Evolutionary conservation across 2,113 vertebrate species (phyloP).

Genomic region (Alexandromys fortis): DNA sequence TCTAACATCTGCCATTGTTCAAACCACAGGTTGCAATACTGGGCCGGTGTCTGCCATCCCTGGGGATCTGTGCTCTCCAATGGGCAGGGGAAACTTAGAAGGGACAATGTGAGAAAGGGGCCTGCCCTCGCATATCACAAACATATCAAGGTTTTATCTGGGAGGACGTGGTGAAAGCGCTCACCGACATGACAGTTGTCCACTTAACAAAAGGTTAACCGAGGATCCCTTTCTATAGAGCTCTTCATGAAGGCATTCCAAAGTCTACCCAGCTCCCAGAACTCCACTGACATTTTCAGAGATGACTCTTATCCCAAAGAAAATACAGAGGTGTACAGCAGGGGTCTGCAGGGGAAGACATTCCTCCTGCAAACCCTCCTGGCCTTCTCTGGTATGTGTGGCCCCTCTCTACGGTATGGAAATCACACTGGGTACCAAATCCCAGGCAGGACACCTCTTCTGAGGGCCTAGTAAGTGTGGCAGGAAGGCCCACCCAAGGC

Average conservation of each 20-base stretch:
- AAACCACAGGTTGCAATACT: background rate
- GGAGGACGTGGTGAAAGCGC: background rate
- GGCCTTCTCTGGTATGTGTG: background rate
- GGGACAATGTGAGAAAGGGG: background rate
- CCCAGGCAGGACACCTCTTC: background rate
- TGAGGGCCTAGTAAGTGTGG: background rate
- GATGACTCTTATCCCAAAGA: slow-evolving; percentile 35
- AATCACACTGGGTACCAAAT: background rate
- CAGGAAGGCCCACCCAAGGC: background rate
- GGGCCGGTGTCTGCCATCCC: rapidly evolving
- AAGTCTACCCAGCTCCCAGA: background rate
- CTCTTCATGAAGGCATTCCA: background rate
- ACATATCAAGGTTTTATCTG: background rate
- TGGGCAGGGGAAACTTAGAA: rapidly evolving
- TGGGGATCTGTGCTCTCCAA: background rate
- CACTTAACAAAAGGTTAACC: background rate
- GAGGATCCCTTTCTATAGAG: background rate
- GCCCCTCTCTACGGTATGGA: background rate
- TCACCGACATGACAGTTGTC: background rate
- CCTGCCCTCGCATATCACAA: background rate
- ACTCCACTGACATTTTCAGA: background rate
- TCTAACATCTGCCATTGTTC: background rate
- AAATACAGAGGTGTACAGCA: background rate
- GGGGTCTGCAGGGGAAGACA: background rate
- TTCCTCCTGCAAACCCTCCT: background rate